Evolutionary conservation across 2,113 vertebrate genomes (phyloP).

Genomic region (Channa argus): DNA sequence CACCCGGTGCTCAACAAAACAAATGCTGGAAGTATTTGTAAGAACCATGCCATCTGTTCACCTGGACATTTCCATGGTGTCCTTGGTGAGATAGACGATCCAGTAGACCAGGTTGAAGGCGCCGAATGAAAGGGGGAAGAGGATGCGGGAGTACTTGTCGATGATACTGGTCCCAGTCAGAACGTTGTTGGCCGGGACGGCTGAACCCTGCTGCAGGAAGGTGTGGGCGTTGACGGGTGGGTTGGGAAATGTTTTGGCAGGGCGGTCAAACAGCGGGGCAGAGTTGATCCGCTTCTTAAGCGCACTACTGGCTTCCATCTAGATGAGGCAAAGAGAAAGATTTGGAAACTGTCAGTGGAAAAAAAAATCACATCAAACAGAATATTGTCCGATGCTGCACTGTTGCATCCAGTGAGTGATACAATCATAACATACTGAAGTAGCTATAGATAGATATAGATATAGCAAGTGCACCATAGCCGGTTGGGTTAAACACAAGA

Average conservation of each 20-base stretch:
- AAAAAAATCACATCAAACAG: conserved; percentile 21
- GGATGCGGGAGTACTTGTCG: conserved; percentile 95
- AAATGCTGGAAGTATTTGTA: conserved; percentile 13
- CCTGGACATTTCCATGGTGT: conserved; percentile 93
- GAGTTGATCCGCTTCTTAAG: conserved; percentile 94
- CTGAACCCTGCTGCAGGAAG: conserved; percentile 79
- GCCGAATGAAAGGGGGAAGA: conserved; percentile 95
- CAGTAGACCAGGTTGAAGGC: conserved; percentile 98
- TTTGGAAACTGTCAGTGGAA: neutral
- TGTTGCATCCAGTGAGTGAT: conserved; percentile 15
- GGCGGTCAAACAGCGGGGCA: conserved; percentile 77
- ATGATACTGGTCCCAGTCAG: conserved; percentile 93
- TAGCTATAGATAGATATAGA: no score
- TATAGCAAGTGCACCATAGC: conserved; percentile 29
- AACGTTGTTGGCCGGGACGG: conserved; percentile 72
- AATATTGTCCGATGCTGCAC: conserved; percentile 2
- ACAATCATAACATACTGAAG: neutral
- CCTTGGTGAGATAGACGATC: conserved; percentile 97
- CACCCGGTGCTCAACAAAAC: conserved; percentile 1
- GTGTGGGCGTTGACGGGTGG: conserved; percentile 78
- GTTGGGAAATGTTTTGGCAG: conserved; percentile 82
- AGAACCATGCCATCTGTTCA: conserved; percentile 56
- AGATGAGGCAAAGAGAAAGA: conserved; percentile 49
- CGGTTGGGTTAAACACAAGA: conserved; percentile 51
- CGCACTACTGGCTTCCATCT: conserved; percentile 86